Base-by-base conservation (phyloP, 1,140 invertebrate species). In the Sogatella furcifera region DNA sequence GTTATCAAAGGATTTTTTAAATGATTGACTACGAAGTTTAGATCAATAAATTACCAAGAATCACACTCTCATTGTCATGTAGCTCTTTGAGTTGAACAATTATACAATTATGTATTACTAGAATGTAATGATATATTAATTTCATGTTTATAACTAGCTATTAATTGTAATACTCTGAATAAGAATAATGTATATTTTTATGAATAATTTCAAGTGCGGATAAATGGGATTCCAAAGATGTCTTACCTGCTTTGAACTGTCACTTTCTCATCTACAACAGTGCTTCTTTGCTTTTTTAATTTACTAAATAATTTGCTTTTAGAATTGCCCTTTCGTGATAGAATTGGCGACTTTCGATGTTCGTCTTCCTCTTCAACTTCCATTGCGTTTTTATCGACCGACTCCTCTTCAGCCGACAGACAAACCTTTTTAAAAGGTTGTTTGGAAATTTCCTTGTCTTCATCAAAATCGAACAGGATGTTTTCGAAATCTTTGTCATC, bases 241-340 rank as follows among this genome's bases (percentile, higher is more conserved):
- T 44, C 0, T 58, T 54, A 62, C 61, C 61, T 62, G 61, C 61
- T 62, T 46, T 59, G 61, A 0, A 62, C 61, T 38, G 55, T 31
- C 54, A 24, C 52, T 42, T 49, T 42, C n/a, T 19, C 38, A 43
- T 55, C 53, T 8, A 57, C 55, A 11, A 22, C 17, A 14, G 61
- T 62, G 38, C 46, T 59, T 46, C 13, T 67, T 61, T 59, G 68
- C 59, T 15, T 57, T 49, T 15, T 61, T 17, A 41, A 44, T 31
- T 63, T 69, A 9, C 52, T 59, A 8, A 62, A 59, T 8, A 19
- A 41, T 46, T 52, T 53, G 11, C 58, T 54, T 17, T 69, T 67
- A 63, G 70, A 57, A 14, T n/a, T 24, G 52, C 15, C 44, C 15
- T 57, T 53, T 38, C 53, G 61, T 56, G 53, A 59, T 2, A 42